A percentile compares a stretch with the other conserved stretches of the same genome.
These are phyloP conservation scores for Mamestra brassicae DNA, from an alignment of 2,888 invertebrate species.

Conservation along the genomic window DNA sequence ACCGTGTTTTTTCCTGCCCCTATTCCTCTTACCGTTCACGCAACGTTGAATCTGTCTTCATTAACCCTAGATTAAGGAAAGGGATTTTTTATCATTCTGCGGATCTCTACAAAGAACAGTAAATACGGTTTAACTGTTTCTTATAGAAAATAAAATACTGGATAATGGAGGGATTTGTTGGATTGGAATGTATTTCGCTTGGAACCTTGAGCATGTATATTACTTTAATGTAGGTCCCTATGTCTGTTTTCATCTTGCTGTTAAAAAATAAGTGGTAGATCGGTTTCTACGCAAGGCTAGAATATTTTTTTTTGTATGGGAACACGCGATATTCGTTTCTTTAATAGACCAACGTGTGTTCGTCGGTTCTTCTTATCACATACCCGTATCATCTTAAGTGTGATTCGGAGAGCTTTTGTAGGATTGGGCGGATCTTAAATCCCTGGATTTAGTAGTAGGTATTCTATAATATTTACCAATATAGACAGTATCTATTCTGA, in stretches of 20 bases:
- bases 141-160: conserved; percentile 32
- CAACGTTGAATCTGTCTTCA: conserved; percentile 66
- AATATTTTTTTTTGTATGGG: not conserved
- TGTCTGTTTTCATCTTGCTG: conserved; percentile 2
- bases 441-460: no score
- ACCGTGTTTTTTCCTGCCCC: conserved; percentile 25
- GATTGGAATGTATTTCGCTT: not conserved
- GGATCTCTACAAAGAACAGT: conserved; percentile 33
- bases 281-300: not conserved
- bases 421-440: no score
- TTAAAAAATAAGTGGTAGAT: not conserved
- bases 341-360: not conserved
- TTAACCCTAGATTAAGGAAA: conserved; percentile 62
- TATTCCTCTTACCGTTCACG: conserved; percentile 26
- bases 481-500: conserved; percentile 13
- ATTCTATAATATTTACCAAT: no score
- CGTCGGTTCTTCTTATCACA: no score
- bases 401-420: no score
- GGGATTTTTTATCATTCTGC: conserved; percentile 49
- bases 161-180: conserved; percentile 7
- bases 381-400: no score
- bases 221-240: not conserved
- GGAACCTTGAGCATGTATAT: conserved; percentile 3
- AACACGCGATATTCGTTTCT: not conserved
- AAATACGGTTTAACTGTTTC: conserved; percentile 37